Evolutionary conservation across 2,888 invertebrate species (phyloP).

Genomic region (Pachycephus smyrnensis): DNA sequence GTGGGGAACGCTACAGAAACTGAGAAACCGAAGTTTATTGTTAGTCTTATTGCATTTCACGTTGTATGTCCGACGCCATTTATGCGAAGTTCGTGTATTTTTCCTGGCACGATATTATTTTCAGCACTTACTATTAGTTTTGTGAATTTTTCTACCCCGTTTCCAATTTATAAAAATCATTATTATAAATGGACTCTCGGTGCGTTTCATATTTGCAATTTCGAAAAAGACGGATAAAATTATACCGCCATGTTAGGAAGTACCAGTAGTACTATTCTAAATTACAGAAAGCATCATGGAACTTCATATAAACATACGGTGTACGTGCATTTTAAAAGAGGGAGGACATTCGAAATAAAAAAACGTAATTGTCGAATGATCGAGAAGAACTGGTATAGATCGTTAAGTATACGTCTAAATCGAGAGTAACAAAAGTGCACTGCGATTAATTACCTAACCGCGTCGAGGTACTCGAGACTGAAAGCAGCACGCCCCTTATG

Average conservation of each 20-base stretch:
- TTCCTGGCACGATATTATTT: not conserved
- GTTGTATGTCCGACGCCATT: slow-evolving; percentile 9
- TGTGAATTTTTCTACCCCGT: not conserved
- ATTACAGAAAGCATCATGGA: too few relatives aligned
- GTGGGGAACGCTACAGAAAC: slow-evolving; percentile 30
- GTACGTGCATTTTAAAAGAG: not conserved
- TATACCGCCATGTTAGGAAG: too few relatives aligned
- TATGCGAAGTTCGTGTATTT: not conserved
- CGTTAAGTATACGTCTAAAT: slow-evolving; percentile 23
- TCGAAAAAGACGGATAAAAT: not conserved
- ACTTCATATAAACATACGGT: not conserved
- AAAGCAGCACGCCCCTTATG: slow-evolving; percentile 42
- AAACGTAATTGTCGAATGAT: not conserved
- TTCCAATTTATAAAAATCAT: not conserved
- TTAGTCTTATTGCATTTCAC: slow-evolving; percentile 11
- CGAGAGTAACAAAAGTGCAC: slow-evolving; percentile 32
- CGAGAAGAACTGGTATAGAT: not conserved
- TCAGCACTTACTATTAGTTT: not conserved
- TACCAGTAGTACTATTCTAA: too few relatives aligned
- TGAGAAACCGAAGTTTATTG: slow-evolving; percentile 1
- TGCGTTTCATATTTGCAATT: not conserved
- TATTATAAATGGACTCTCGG: not conserved
- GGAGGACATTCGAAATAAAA: not conserved
- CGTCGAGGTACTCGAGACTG: slow-evolving; percentile 14
- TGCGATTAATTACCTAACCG: slow-evolving; percentile 44